Conservation (phyloP, 2,797 vertebrate species). For the Chiroxiphia lanceolata region DNA sequence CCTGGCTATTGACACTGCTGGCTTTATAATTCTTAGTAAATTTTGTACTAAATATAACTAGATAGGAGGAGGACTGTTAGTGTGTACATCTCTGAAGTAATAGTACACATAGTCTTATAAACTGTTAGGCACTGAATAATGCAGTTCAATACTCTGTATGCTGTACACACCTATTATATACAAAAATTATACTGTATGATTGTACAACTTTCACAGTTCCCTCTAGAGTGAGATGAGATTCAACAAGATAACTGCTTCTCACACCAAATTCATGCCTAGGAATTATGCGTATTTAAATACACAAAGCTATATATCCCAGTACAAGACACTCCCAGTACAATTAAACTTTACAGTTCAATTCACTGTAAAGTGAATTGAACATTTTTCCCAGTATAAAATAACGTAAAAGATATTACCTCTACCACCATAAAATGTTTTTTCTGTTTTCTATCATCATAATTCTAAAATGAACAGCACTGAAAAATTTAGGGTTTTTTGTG, state of each 20-base stretch:
- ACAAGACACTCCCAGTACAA: not conserved
- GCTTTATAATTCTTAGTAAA: not conserved
- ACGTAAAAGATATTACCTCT: not conserved
- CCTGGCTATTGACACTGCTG: not conserved
- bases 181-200: not conserved
- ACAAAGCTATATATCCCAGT: not conserved
- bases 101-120: not conserved
- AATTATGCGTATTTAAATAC: not conserved
- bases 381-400: not conserved
- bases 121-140: not conserved
- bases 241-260: not conserved
- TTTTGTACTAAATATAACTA: not conserved
- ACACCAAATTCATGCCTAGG: not conserved
- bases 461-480: not conserved
- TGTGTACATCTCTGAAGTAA: not conserved
- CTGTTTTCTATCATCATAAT: not conserved
- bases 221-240: not conserved
- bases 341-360: no score
- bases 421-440: not conserved
- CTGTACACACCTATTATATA: not conserved
- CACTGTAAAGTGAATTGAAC: not conserved
- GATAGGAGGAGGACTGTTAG: not conserved
- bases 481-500: not conserved
- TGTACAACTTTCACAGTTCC: not conserved
- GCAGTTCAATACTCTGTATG: not conserved